A percentile compares a stretch with the other conserved stretches of the same genome.
Evolutionary conservation across 1,140 invertebrate species (phyloP).

Genomic region (Pararge aegeria): DNA sequence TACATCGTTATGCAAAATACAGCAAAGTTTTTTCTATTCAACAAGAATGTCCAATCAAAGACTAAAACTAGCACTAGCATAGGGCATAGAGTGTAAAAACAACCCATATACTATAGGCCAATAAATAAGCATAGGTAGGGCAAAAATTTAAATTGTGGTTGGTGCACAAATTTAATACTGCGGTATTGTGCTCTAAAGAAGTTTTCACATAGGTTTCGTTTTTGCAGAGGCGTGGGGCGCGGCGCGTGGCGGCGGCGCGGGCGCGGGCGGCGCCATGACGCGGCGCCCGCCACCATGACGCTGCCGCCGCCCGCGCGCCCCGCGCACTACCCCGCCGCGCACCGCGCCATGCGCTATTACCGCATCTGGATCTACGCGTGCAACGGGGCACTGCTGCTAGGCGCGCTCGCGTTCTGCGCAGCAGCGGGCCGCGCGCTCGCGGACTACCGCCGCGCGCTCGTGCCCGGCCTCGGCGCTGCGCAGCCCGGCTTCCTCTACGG

Average conservation of each 20-base stretch:
- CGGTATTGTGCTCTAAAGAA: too few relatives aligned
- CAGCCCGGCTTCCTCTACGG: conserved; percentile 92
- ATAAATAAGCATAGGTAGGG: too few relatives aligned
- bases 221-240: conserved; percentile 72
- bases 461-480: conserved; percentile 86
- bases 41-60: too few relatives aligned
- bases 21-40: too few relatives aligned
- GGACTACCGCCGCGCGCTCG: conserved; percentile 84
- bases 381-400: conserved; percentile 91
- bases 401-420: conserved; percentile 89
- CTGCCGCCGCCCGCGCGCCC: conserved; percentile 74
- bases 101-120: too few relatives aligned
- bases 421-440: conserved; percentile 87
- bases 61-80: too few relatives aligned
- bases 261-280: conserved; percentile 72
- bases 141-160: too few relatives aligned
- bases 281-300: conserved; percentile 73
- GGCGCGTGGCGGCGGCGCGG: conserved; percentile 75
- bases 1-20: too few relatives aligned
- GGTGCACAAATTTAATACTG: too few relatives aligned
- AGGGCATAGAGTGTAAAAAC: too few relatives aligned
- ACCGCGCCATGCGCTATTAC: conserved; percentile 85
- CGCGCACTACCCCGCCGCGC: conserved; percentile 67
- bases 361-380: conserved; percentile 95
- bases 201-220: too few relatives aligned